These are phyloP conservation scores for Alectoris magna DNA, from an alignment of 2,797 vertebrate species.

Conservation along the genomic window DNA sequence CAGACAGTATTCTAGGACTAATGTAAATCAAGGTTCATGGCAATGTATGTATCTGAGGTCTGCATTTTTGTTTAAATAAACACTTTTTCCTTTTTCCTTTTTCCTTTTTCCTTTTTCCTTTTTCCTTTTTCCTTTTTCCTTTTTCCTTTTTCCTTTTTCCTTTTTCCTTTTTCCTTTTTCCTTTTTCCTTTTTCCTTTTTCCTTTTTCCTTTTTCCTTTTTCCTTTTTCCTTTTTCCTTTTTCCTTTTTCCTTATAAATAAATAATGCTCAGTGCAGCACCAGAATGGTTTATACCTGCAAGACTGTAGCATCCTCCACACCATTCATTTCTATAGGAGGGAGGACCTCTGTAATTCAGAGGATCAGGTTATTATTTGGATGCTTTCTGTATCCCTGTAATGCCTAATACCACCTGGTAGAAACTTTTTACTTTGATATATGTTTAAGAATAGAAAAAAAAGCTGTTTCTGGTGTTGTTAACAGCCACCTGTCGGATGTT, in stretches of 20 bases:
- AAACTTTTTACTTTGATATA: slow-evolving; percentile 4
- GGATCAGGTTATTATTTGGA: background rate
- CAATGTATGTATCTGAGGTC: background rate
- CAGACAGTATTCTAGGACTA: background rate
- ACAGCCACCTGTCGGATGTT: background rate
- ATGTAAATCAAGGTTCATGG: background rate
- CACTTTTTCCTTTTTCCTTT: rapidly evolving
- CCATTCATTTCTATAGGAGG: background rate
- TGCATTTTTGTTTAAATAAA: background rate
- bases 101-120: background rate
- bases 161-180: too few species aligned
- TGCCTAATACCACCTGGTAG: background rate
- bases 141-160: background rate
- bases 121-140: too few species aligned
- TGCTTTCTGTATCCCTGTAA: background rate
- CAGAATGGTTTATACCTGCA: background rate
- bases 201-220: background rate
- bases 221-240: background rate
- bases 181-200: too few species aligned
- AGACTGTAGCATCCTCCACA: background rate
- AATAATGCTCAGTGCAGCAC: background rate
- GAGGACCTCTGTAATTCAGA: background rate
- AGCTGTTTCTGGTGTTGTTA: slow-evolving; percentile 4
- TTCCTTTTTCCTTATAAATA: background rate
- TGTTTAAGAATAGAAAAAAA: background rate